Percentiles rank a stretch among this genome's conserved stretches.
phyloP scores from a whole-genome alignment of 1,140 invertebrate genomes.

The Hylaeus volcanicus region DNA sequence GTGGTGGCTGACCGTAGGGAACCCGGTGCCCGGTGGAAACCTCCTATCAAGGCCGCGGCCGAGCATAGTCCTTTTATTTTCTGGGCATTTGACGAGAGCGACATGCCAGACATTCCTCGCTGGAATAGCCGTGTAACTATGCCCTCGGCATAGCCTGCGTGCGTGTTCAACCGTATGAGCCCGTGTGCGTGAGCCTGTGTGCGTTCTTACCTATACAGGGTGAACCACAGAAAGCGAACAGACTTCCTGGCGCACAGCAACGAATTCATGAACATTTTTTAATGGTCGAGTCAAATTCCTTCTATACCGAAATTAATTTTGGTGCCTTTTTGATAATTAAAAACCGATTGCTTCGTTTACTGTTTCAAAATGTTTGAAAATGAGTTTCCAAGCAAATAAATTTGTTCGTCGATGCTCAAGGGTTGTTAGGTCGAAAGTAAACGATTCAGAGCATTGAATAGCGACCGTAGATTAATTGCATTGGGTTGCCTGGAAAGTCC shows the following conservation, averaged over 20 bases:
- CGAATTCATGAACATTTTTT: not conserved
- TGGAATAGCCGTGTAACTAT: constrained; percentile 71
- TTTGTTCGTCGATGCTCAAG: no score
- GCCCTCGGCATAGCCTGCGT: constrained; percentile 57
- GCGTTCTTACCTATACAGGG: constrained; percentile 29
- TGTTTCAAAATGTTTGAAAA: no score
- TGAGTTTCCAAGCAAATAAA: no score
- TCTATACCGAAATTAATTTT: no score
- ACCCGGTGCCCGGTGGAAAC: constrained; percentile 48
- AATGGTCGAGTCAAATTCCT: not conserved
- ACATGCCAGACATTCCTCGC: constrained; percentile 72
- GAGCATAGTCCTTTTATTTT: constrained; percentile 71
- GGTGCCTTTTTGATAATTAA: no score
- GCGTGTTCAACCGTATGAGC: constrained; percentile 18
- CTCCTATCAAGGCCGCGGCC: constrained; percentile 69
- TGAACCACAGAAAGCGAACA: constrained; percentile 19
- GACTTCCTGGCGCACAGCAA: constrained; percentile 8
- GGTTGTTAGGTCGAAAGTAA: no score
- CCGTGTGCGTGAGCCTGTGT: not conserved
- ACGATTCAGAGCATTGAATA: no score
- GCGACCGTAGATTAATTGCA: no score
- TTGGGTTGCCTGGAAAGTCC: no score
- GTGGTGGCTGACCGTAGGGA: constrained; percentile 38
- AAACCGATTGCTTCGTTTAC: no score
- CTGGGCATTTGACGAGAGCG: constrained; percentile 72